phyloP scores from a whole-genome alignment of 2,888 invertebrate species.

The Mystacides longicornis region DNA sequence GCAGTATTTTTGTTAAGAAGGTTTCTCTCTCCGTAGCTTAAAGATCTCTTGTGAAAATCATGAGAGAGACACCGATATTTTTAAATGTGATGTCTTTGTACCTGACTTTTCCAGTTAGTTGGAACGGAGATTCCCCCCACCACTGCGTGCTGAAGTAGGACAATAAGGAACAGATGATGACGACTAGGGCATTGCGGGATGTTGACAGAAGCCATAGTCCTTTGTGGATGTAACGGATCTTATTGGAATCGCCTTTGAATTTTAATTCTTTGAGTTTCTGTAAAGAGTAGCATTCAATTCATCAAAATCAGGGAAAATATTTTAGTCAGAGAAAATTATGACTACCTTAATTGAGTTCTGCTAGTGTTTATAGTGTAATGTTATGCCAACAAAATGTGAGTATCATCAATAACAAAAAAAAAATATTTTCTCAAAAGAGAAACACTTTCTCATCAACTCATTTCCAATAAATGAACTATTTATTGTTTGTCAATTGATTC shows the following conservation, averaged over 20 bases:
- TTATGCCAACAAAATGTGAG: too few species aligned
- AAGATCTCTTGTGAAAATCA: too few species aligned
- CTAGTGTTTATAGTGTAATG: not conserved
- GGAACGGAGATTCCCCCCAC: slow-evolving; percentile 53
- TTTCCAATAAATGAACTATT: too few species aligned
- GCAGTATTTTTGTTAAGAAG: too few species aligned
- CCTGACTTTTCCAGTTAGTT: slow-evolving; percentile 66
- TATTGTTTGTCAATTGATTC: too few species aligned
- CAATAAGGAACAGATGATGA: slow-evolving; percentile 61
- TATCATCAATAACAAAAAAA: too few species aligned
- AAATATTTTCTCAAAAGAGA: too few species aligned
- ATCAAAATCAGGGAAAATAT: not conserved
- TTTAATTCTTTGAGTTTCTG: slow-evolving; percentile 70
- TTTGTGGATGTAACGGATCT: slow-evolving; percentile 45
- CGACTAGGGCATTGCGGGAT: slow-evolving; percentile 77
- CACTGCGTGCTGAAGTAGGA: slow-evolving; percentile 54
- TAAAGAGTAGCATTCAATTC: slow-evolving; percentile 26
- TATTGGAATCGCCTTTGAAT: slow-evolving; percentile 37
- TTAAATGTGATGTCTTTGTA: too few species aligned
- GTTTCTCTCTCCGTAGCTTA: too few species aligned
- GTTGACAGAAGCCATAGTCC: slow-evolving; percentile 71
- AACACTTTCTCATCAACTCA: too few species aligned
- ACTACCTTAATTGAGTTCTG: too few species aligned
- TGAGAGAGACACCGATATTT: too few species aligned
- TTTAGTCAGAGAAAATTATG: not conserved